These are phyloP conservation scores for Empidonax alnorum DNA, from an alignment of 2,113 vertebrate genomes.

Conservation along the genomic window DNA sequence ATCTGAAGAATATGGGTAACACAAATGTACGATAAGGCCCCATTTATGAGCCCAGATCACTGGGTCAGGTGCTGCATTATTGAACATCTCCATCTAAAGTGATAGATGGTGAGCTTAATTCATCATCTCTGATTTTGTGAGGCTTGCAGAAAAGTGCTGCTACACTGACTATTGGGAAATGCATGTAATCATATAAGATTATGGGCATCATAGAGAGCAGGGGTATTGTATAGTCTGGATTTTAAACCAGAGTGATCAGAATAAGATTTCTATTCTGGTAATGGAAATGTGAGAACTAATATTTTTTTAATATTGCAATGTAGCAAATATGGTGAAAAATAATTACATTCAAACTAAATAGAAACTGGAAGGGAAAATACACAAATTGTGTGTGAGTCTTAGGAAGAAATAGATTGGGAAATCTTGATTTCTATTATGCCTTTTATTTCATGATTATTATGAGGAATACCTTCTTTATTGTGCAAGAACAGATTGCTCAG, in stretches of 20 bases:
- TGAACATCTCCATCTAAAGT: not conserved
- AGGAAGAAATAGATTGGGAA: not conserved
- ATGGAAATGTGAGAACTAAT: not conserved
- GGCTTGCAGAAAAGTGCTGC: not conserved
- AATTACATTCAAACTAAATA: not conserved
- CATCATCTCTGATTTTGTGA: not conserved
- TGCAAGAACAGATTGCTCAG: not conserved
- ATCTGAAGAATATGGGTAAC: not conserved
- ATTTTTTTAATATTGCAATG: not conserved
- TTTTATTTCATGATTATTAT: not conserved
- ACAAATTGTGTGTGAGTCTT: not conserved
- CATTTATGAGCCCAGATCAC: not conserved
- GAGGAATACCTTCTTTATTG: not conserved
- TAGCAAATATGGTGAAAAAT: not conserved
- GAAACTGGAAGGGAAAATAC: not conserved
- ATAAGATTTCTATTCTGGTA: not conserved
- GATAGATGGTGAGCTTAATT: not conserved
- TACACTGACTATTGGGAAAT: not conserved
- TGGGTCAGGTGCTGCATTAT: not conserved
- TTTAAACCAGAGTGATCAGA: not conserved
- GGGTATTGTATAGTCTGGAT: not conserved
- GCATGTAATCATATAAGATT: rapidly evolving
- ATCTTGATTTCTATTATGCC: not conserved
- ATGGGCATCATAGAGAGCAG: too few species aligned
- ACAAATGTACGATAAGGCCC: rapidly evolving